Conservation (phyloP, 2,888 invertebrate species). For the Scrobipalpa costella region DNA sequence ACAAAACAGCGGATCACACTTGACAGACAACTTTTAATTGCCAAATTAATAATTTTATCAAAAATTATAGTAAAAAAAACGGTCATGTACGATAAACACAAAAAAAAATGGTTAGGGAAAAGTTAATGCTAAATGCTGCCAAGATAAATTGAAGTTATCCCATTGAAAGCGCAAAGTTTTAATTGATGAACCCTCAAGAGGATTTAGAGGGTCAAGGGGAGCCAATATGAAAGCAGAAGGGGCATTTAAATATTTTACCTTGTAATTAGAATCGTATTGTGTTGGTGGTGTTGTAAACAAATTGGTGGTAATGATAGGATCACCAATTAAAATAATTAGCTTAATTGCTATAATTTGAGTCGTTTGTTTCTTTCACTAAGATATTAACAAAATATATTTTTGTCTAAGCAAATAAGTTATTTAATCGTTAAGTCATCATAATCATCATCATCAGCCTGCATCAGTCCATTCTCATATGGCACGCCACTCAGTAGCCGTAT, state of each 20-base stretch:
- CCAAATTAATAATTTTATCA: no score
- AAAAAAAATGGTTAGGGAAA: conserved; percentile 36
- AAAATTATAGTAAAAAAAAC: no score
- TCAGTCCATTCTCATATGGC: no score
- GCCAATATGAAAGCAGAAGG: conserved; percentile 24
- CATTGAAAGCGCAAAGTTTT: conserved; percentile 53
- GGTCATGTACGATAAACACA: background rate
- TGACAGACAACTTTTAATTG: no score
- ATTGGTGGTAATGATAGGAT: conserved; percentile 14
- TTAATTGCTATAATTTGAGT: background rate
- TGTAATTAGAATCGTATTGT: background rate
- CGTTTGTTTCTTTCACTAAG: background rate
- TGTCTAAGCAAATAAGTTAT: no score
- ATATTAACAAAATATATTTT: no score
- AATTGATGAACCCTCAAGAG: conserved; percentile 51
- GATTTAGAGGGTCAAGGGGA: conserved; percentile 30
- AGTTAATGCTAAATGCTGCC: conserved; percentile 40
- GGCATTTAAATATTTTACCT: conserved; percentile 11
- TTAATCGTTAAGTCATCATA: no score
- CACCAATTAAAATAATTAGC: background rate
- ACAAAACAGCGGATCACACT: no score
- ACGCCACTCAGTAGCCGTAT: no score
- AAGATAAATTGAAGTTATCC: conserved; percentile 52
- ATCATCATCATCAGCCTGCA: no score
- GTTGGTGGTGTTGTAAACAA: background rate